Evolutionary conservation across 2,113 vertebrate species (phyloP).

Genomic region (Grallaria varia): DNA sequence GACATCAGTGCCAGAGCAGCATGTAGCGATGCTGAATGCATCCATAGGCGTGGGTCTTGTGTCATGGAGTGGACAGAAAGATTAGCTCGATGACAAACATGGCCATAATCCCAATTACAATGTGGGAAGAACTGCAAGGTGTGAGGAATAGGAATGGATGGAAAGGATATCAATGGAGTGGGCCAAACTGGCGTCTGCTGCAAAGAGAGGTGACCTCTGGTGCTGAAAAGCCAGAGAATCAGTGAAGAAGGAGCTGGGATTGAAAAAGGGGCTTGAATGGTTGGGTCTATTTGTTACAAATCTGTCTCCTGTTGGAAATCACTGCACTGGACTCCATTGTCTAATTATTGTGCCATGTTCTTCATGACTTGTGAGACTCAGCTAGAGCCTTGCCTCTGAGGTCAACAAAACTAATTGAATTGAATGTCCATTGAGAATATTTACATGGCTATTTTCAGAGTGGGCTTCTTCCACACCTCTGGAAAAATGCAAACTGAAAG

Average conservation of each 20-base stretch:
- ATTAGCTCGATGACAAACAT: fast-evolving
- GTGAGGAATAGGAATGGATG: background rate
- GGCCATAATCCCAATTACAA: background rate
- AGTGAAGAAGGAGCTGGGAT: background rate
- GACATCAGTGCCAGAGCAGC: background rate
- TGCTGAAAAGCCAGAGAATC: background rate
- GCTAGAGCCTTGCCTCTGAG: background rate
- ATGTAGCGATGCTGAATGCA: background rate
- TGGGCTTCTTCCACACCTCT: background rate
- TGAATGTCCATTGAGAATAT: background rate
- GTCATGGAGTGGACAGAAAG: background rate
- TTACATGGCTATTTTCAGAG: background rate
- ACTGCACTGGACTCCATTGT: fast-evolving
- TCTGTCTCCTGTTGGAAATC: background rate
- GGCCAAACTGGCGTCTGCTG: background rate
- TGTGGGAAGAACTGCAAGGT: background rate
- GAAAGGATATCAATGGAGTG: background rate
- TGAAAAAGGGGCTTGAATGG: fast-evolving
- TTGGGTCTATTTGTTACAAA: background rate
- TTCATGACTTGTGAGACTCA: background rate
- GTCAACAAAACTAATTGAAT: background rate
- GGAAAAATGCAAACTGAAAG: background rate
- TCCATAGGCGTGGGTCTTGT: fast-evolving
- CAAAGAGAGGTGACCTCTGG: fast-evolving
- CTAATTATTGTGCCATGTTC: background rate